Conservation (phyloP, 2,888 invertebrate species). For the Mactromeris polynyma region DNA sequence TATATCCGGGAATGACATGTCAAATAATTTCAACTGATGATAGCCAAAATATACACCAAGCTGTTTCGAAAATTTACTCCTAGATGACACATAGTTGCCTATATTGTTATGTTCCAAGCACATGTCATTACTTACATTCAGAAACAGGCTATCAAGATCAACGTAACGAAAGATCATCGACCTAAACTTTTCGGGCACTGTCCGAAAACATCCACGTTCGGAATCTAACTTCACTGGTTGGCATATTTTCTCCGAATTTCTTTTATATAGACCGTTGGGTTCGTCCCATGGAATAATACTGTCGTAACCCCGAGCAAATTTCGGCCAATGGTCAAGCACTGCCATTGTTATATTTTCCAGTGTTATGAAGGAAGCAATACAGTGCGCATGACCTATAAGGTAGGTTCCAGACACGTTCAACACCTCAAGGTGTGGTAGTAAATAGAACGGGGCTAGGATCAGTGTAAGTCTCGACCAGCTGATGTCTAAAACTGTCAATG, state of each 20-base stretch:
- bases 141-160: neutral
- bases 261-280: neutral
- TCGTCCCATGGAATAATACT: neutral
- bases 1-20: neutral
- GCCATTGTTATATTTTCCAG: neutral
- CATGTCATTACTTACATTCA: neutral
- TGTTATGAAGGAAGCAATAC: neutral
- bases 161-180: neutral
- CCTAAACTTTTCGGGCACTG: neutral
- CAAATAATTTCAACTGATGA: conserved; percentile 15
- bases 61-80: conserved; percentile 1
- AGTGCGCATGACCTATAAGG: neutral
- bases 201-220: neutral
- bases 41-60: conserved; percentile 5
- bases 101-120: conserved; percentile 24
- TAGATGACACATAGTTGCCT: neutral
- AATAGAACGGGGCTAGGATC: neutral
- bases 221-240: neutral
- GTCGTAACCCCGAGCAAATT: conserved; percentile 10
- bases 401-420: conserved; percentile 26
- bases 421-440: neutral
- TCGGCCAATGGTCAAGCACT: conserved; percentile 22
- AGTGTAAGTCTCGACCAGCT: conserved; percentile 19
- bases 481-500: conserved; percentile 13
- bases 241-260: neutral